Evolutionary conservation across 2,888 invertebrate genomes (phyloP), one percentile per base, ranked within the genome.

Genomic region (Leptinotarsa rubiginosa): DNA sequence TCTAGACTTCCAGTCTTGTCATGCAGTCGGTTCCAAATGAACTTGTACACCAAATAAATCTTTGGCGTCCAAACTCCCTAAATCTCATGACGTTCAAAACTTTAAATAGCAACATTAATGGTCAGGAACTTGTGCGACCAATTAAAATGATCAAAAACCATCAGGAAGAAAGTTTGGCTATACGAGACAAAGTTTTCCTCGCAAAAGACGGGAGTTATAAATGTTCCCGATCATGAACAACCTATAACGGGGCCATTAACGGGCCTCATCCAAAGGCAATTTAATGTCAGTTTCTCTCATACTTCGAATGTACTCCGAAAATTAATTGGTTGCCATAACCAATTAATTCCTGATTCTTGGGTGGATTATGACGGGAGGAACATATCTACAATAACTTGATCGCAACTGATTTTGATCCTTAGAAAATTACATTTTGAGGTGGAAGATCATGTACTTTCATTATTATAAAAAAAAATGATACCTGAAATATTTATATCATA

Each of bases 231-330:
- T 59, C 64, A 74, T 62, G 68, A 64, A 65, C 47, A 69, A 41
- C 18, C n/a, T 56, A 47, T 70, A 64, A 59, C 12, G 62, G 62
- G 31, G 12, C 69, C 69, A 65, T 65, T 73, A 73, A 73, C 68
- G 73, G 68, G 47, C 52, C 73, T 73, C 67, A 70, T 50, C 74
- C 70, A 70, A 70, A 50, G 47, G 65, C 68, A 66, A 72, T 69
- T 70, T 70, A 69, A 25, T 70, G 74, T 70, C 67, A 67, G 50
- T 41, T 18, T 49, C 74, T 41, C 64, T 73, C 54, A 54, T 56
- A 73, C 62, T 64, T 62, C 22, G 22, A 31, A 54, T 66, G 56
- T 74, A 70, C 70, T 59, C 31, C 64, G 47, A 62, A 70, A 67
- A 70, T 65, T 70, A 67, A 59, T 62, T 31, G 59, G 41, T 15